Evolutionary conservation across 2,888 invertebrate species (phyloP), one percentile per base, ranked within the genome.

Genomic region (Metellina segmentata): DNA sequence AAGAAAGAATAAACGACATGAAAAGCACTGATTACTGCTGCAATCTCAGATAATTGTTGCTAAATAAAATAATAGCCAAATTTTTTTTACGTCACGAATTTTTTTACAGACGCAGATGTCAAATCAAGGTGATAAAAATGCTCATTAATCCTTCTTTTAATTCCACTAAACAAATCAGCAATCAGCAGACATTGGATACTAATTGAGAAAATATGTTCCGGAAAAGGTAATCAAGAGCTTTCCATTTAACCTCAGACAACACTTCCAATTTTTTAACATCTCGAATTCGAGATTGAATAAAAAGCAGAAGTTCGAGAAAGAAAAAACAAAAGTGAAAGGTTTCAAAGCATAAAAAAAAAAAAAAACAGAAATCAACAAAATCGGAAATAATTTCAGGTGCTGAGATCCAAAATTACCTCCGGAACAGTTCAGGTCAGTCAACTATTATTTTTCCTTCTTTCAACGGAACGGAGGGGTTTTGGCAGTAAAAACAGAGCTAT

Each of bases 401-500:
- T 20, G 74, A 85, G 74, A 0, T 51, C 83, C 52, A 85, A 85
- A 85, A 85, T 53, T 85, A 74, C 74, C 83, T 20, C 83, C 72
- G 72, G 81, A 88, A 81, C 72, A 61, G 49, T 79, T 16, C 88
- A 74, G 88, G 88, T 88, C 88, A 88, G 53, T 81, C 88, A 88
- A 88, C 88, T 71, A 74, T 49, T 88, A 79, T 53, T 79, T 79
- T 86, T 79, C 34, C 52, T 61, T 74, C 19, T 20, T 81, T 72
- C 74, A 81, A 11, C 20, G 52, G 53, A 61, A 72, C 88, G 48
- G 72, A 53, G 61, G 88, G 81, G 34, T 53, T 53, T 48, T 20
- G 88, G 79, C 78, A 72, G 72, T 88, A 88, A 88, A 88, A 88
- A 88, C 88, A 34, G 48, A 81, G 74, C 88, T 88, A 88, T 88